Conservation (phyloP, 2,113 vertebrate species). For the Tragelaphus strepsiceros region DNA sequence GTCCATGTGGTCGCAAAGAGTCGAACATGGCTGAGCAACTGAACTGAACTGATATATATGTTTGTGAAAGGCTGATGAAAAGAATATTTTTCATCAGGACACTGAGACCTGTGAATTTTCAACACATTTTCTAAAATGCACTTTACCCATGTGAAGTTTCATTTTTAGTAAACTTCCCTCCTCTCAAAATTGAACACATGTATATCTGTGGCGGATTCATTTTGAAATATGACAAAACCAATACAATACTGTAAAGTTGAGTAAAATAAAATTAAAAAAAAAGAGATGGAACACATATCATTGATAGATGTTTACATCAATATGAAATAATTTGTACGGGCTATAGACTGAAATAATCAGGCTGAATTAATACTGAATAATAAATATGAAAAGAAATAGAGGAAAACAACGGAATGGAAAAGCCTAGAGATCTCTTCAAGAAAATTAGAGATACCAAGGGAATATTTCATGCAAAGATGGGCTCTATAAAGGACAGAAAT, state of each 20-base stretch:
- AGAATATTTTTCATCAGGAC: background rate
- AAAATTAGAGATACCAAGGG: too few relatives aligned
- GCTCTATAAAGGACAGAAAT: too few relatives aligned
- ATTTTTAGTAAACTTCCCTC: background rate
- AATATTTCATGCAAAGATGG: too few relatives aligned
- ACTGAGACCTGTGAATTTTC: background rate
- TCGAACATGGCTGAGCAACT: fast-evolving
- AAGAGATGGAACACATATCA: background rate
- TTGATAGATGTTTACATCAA: background rate
- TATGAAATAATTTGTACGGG: background rate
- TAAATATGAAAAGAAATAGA: background rate
- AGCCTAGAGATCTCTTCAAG: too few relatives aligned
- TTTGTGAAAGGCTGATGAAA: background rate
- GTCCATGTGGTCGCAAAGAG: fast-evolving
- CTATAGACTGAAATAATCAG: background rate
- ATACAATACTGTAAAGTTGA: too few relatives aligned
- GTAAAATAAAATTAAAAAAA: too few relatives aligned
- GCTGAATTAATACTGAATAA: background rate
- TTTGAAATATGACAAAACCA: too few relatives aligned
- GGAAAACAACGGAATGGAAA: too few relatives aligned
- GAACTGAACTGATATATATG: background rate
- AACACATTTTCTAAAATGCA: background rate
- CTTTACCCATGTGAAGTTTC: background rate
- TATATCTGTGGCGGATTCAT: too few relatives aligned
- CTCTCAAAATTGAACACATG: background rate